Conservation (phyloP, 2,888 invertebrate species). For the Apamea sordens region DNA sequence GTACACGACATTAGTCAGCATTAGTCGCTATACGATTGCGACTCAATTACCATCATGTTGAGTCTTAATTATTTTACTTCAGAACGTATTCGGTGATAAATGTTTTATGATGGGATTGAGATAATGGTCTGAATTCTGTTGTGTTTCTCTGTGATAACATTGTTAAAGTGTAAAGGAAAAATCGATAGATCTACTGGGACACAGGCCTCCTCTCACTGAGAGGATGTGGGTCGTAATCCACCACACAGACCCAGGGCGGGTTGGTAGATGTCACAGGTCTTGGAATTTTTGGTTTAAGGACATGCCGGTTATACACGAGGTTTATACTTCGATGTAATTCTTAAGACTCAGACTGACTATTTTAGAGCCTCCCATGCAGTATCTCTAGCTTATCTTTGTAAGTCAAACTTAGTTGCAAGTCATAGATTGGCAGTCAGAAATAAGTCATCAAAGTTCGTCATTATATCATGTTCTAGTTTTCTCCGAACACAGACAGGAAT, state of each 20-base stretch:
- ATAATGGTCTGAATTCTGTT: conserved; percentile 32
- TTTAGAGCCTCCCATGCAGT: too few species aligned
- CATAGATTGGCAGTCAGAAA: not conserved
- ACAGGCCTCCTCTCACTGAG: not conserved
- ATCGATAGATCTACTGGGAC: not conserved
- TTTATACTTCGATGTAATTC: too few species aligned
- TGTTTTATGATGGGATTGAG: conserved; percentile 49
- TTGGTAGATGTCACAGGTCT: too few species aligned
- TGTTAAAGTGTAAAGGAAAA: not conserved
- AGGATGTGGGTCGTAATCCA: not conserved
- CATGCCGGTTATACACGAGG: too few species aligned
- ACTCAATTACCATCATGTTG: conserved; percentile 57
- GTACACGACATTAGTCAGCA: conserved; percentile 70
- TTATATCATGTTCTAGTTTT: not conserved
- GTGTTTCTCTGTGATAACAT: conserved; percentile 25
- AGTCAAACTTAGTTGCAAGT: not conserved
- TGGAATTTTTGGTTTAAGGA: too few species aligned
- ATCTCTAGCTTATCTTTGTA: not conserved
- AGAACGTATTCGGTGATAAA: conserved; percentile 48
- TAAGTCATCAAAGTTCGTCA: not conserved
- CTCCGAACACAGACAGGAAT: not conserved
- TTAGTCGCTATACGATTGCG: conserved; percentile 57
- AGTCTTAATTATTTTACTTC: conserved; percentile 62
- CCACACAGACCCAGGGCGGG: too few species aligned
- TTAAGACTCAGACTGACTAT: too few species aligned